Evolutionary conservation across 37 sponge, comb jelly and placozoan species (phyloP).

Genomic region (Haliclona indistincta): DNA sequence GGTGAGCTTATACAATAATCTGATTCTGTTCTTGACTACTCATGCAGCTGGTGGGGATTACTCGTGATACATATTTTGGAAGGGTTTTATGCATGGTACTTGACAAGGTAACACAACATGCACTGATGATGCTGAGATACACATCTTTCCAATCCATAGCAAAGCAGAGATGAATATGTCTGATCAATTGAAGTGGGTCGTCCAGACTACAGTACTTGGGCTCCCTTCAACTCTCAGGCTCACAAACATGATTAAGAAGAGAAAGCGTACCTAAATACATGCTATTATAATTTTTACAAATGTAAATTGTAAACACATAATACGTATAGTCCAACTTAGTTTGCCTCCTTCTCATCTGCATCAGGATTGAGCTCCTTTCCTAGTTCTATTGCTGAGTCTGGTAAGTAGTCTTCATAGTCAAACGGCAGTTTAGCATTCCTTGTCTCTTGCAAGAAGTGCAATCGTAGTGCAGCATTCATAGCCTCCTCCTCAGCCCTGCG

Average conservation of each 20-base stretch:
- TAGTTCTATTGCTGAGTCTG: not conserved
- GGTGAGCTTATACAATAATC: constrained; percentile 1
- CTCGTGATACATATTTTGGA: constrained; percentile 17
- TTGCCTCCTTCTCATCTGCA: no score
- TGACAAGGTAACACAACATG: constrained; percentile 10
- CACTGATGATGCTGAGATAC: not conserved
- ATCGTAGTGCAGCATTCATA: constrained; percentile 57
- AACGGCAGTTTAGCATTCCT: constrained; percentile 52
- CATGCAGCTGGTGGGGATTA: constrained; percentile 10
- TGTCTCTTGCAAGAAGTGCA: constrained; percentile 62
- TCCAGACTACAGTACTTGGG: constrained; percentile 50
- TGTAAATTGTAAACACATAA: no score
- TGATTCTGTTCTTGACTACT: not conserved
- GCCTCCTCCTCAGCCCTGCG: constrained; percentile 83
- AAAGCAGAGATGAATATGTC: not conserved
- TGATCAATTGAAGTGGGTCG: constrained; percentile 44
- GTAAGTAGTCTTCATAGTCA: constrained; percentile 32
- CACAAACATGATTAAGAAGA: constrained; percentile 1
- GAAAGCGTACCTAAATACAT: no score
- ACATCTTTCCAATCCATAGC: constrained; percentile 6
- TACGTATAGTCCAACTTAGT: no score
- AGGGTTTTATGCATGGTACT: constrained; percentile 4
- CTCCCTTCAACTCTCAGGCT: constrained; percentile 33
- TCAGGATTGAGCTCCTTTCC: not conserved
- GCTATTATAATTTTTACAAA: no score